Percentiles rank a stretch among this genome's conserved stretches.
These are phyloP conservation scores for Xestoiulus laeticollis DNA, from an alignment of 2,888 invertebrate genomes.

Conservation along the genomic window DNA sequence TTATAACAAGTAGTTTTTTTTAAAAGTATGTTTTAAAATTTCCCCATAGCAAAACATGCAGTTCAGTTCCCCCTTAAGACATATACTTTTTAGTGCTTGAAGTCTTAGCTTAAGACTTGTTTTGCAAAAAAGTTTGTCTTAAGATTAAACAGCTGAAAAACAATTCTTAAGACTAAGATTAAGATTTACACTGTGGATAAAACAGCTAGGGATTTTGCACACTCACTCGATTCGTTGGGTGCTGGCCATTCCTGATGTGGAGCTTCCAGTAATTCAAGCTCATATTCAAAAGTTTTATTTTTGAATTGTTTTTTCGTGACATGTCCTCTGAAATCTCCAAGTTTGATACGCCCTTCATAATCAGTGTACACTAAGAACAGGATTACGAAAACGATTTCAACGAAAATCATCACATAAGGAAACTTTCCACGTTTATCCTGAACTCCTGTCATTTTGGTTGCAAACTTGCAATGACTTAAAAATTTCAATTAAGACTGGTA, in stretches of 20 bases:
- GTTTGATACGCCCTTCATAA: slow-evolving; percentile 12
- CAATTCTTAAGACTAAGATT: not conserved
- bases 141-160: too few relatives aligned
- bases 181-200: not conserved
- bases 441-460: too few relatives aligned
- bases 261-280: not conserved
- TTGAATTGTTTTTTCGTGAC: not conserved
- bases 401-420: not conserved
- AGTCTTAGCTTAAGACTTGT: too few relatives aligned
- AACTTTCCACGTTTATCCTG: not conserved
- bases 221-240: slow-evolving; percentile 21
- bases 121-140: too few relatives aligned
- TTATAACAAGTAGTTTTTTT: too few relatives aligned
- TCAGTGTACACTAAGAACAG: slow-evolving; percentile 36
- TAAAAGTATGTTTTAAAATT: too few relatives aligned
- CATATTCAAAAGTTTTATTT: not conserved
- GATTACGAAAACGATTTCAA: slow-evolving; percentile 4
- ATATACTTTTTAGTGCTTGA: too few relatives aligned
- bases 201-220: too few relatives aligned
- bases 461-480: too few relatives aligned
- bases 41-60: too few relatives aligned
- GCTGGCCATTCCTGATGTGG: not conserved
- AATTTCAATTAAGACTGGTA: too few relatives aligned
- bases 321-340: not conserved
- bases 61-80: too few relatives aligned